A percentile compares a stretch with the other conserved stretches of the same genome.
phyloP scores from a whole-genome alignment of 2,113 vertebrate genomes.

The Ifrita kowaldi region DNA sequence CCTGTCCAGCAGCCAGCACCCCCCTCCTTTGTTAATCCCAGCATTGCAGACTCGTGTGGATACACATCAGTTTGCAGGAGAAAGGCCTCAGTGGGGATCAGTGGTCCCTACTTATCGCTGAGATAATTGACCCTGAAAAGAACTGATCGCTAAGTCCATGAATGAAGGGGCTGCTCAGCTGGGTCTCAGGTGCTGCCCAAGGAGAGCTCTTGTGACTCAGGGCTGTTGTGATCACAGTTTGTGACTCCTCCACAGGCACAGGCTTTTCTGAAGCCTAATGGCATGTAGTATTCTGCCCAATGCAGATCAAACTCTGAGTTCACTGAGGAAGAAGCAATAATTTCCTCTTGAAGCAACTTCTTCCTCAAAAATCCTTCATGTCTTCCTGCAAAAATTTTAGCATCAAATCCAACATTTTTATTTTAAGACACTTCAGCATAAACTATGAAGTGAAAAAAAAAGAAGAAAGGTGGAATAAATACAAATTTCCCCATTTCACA shows the following conservation, averaged over 20 bases:
- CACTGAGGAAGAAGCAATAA: neutral
- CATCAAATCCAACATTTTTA: neutral
- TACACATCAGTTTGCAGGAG: neutral
- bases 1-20: neutral
- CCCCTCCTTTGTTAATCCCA: neutral
- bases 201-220: neutral
- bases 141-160: fast-evolving
- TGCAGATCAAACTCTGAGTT: neutral
- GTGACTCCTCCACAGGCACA: neutral
- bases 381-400: neutral
- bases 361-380: neutral
- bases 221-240: neutral
- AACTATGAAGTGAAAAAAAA: neutral
- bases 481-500: neutral
- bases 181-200: neutral
- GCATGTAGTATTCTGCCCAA: neutral
- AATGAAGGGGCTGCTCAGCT: neutral
- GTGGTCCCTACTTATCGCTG: neutral
- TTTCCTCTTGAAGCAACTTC: neutral
- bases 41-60: neutral
- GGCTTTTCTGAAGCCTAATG: neutral
- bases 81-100: neutral
- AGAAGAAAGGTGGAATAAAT: neutral
- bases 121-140: neutral
- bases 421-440: neutral